Evolutionary conservation across 1,140 invertebrate species (phyloP), one percentile per base, ranked within the genome.

Genomic region (Dysdera silvatica): DNA sequence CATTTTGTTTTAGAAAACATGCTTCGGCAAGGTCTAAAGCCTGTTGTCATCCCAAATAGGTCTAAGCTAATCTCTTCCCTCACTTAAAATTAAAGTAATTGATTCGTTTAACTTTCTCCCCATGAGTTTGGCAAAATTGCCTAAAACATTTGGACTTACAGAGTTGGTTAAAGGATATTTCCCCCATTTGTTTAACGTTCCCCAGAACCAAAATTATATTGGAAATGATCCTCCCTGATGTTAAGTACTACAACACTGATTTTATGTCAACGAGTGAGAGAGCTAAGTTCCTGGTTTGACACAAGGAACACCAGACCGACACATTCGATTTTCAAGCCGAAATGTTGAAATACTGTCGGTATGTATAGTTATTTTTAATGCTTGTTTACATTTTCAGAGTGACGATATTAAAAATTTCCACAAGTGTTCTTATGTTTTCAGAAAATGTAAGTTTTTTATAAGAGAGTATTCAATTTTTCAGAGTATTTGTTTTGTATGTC

Each of bases 101-200:
- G 61, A 62, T 59, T 55, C 61, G 3, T 23, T 62, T 20, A 37
- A n/a, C 8, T 56, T 55, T 48, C 45, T 62, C 8, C 18, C 20
- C 7, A 23, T 29, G 32, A 6, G 33, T 28, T 28, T 62, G 3
- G 32, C 8, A 56, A 24, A 28, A 28, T 23, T 62, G 4, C 61
- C 61, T 4, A 43, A 53, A 31, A 20, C 45, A 4, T 62, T 62
- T 47, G 61, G 61, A 8, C 20, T 62, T 3, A 18, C 24, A 16
- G 49, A 45, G 43, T 6, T 60, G 16, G 24, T 4, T 26, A 62
- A 62, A 62, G 52, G 61, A 20, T 54, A 10, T 41, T 62, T 62
- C 37, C 61, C 49, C 4, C 52, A 62, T 41, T 35, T 32, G n/a
- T 62, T 55, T 20, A 54, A 55, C 32, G 43, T 4, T 28, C 4